A percentile compares a stretch with the other conserved stretches of the same genome.
These are phyloP conservation scores for Protomyctophum bolini DNA, from an alignment of 2,113 vertebrate species.

Conservation along the genomic window DNA sequence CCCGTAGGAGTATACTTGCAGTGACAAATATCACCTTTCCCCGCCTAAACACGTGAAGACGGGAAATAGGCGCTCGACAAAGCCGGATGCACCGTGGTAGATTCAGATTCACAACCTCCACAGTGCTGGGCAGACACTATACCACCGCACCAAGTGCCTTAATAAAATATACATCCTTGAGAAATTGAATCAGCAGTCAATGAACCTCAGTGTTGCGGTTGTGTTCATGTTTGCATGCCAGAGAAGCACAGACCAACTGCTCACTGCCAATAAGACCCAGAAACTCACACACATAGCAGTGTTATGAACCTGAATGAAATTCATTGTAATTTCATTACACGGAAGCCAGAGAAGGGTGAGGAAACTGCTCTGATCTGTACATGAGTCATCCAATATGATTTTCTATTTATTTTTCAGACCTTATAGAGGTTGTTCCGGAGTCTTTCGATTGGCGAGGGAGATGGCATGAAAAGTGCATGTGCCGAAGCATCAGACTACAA, in stretches of 20 bases:
- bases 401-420: conserved; percentile 1
- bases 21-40: too few species aligned
- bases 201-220: conserved; percentile 57
- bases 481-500: neutral
- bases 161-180: conserved; percentile 34
- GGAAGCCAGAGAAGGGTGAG: conserved; percentile 16
- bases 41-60: too few species aligned
- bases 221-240: conserved; percentile 64
- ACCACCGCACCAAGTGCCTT: too few species aligned
- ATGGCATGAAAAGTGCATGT: conserved; percentile 12
- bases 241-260: conserved; percentile 57
- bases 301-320: conserved; percentile 53
- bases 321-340: conserved; percentile 1
- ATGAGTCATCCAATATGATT: conserved; percentile 17
- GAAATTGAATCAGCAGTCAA: conserved; percentile 15
- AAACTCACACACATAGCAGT: conserved; percentile 48
- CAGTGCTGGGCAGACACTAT: too few species aligned
- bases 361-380: conserved; percentile 27
- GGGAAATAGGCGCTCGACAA: too few species aligned
- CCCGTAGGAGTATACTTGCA: too few species aligned
- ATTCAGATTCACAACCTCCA: too few species aligned
- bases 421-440: neutral
- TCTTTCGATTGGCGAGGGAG: neutral
- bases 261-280: conserved; percentile 37
- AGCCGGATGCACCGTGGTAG: too few species aligned